phyloP scores from a whole-genome alignment of 2,113 vertebrate genomes.

The Apaloderma vittatum region DNA sequence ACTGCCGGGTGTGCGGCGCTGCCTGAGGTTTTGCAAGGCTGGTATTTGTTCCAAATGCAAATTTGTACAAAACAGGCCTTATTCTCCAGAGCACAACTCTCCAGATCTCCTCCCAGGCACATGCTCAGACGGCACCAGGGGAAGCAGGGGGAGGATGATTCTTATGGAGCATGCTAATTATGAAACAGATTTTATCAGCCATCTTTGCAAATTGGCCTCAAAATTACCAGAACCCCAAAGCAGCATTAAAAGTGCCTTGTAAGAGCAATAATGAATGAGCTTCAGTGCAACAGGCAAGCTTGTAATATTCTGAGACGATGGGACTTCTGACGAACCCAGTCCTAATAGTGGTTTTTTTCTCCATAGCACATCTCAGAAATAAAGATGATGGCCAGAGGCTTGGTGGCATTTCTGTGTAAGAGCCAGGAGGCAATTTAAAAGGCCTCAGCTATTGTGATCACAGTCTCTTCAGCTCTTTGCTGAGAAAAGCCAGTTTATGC shows the following conservation, averaged over 20 bases:
- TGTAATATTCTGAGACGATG: background rate
- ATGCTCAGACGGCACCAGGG: constrained; percentile 31
- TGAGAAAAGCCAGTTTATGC: background rate
- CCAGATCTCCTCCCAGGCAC: constrained; percentile 30
- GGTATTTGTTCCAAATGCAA: constrained; percentile 22
- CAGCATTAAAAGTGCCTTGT: constrained; percentile 41
- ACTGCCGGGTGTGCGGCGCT: background rate
- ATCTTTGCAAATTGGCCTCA: constrained; percentile 41
- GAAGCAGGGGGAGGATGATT: background rate
- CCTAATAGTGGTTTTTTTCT: background rate
- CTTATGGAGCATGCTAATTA: constrained; percentile 29
- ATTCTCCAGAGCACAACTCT: constrained; percentile 34
- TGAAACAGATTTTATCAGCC: constrained; percentile 47
- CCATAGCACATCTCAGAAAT: background rate
- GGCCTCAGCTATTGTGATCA: background rate
- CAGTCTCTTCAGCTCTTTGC: background rate
- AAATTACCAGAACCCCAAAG: constrained; percentile 45
- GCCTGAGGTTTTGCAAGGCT: background rate
- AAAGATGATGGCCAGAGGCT: background rate
- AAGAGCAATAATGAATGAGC: background rate
- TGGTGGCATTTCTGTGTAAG: background rate
- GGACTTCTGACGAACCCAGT: background rate
- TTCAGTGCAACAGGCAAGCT: background rate
- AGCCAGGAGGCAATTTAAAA: background rate
- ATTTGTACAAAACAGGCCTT: background rate